phyloP scores from a whole-genome alignment of 2,888 invertebrate species.

The Oligia strigilis region DNA sequence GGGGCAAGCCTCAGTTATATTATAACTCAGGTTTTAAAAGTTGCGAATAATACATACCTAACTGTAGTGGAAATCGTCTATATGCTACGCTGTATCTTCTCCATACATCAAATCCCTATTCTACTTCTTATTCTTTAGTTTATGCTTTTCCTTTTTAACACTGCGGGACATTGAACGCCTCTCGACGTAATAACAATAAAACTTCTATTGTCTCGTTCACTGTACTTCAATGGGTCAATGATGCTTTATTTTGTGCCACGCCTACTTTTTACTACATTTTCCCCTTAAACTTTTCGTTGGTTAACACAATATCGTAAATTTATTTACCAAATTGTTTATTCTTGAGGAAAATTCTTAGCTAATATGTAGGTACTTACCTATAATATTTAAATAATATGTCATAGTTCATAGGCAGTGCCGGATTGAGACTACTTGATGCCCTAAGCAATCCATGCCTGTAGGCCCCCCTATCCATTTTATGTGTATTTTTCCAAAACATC shows the following conservation, averaged over 20 bases:
- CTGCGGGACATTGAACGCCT: neutral
- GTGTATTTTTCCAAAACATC: too few relatives aligned
- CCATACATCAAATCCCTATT: neutral
- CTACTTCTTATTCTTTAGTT: neutral
- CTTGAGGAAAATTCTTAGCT: conserved; percentile 35
- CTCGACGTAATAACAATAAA: neutral
- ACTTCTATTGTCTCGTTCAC: neutral
- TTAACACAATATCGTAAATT: neutral
- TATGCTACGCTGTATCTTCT: neutral
- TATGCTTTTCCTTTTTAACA: neutral
- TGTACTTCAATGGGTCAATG: neutral
- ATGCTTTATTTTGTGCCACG: neutral
- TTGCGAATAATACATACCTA: neutral
- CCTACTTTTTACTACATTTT: conserved; percentile 5
- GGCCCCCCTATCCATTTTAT: too few relatives aligned
- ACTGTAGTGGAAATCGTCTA: neutral
- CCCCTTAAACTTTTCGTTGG: neutral
- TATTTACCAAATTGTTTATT: conserved; percentile 25
- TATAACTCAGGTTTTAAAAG: neutral
- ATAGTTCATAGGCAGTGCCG: too few relatives aligned
- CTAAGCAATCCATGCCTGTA: too few relatives aligned
- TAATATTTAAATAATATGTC: conserved; percentile 3
- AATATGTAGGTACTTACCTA: neutral
- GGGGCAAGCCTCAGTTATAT: neutral
- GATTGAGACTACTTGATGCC: too few relatives aligned